Base-by-base conservation (phyloP, 2,797 vertebrate species). In the Melanotaenia trifasciata region DNA sequence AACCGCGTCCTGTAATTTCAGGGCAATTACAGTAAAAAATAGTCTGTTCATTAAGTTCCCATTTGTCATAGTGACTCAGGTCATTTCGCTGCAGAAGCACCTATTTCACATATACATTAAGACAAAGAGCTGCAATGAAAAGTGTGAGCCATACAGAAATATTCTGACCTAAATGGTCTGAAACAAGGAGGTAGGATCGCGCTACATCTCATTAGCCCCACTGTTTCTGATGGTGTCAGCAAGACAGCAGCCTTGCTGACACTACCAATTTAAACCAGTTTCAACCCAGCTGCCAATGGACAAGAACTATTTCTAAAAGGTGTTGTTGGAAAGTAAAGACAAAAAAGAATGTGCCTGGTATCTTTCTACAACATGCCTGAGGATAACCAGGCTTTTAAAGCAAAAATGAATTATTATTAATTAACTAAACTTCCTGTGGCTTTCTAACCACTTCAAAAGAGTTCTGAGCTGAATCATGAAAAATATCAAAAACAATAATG, bases 191-290 rank as follows among this genome's bases (percentile, higher is more conserved):
- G 64, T 33, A 38, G 45, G 56, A 32, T 40, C 24, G 26, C 38
- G 63, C 58, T 75, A 43, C 36, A 18, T 60, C 67, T 79, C 47
- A 74, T 78, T 78, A 64, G 68, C 62, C 60, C 30, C 54, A 22
- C 26, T 16, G 50, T 45, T 78, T 64, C 56, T 59, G 43, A 7
- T 58, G 47, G 38, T 9, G 33, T 66, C 64, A 70, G 72, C 58
- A 56, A 0, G 10, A n/a, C 67, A 16, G 33, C 13, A 64, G 43
- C 40, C 30, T 16, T 58, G 63, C 75, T 67, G 58, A 63, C 43
- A 32, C 53, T 43, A 28, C 58, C 32, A 71, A 13, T 58, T 56
- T 30, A 32, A 62, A 76, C 5, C 36, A 36, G 59, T n/a, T 36
- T 50, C 54, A 47, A 64, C 12, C 61, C 69, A 61, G 24, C 58